These are phyloP conservation scores for Sthenelais limicola DNA, from an alignment of 2,888 invertebrate genomes.

Conservation along the genomic window DNA sequence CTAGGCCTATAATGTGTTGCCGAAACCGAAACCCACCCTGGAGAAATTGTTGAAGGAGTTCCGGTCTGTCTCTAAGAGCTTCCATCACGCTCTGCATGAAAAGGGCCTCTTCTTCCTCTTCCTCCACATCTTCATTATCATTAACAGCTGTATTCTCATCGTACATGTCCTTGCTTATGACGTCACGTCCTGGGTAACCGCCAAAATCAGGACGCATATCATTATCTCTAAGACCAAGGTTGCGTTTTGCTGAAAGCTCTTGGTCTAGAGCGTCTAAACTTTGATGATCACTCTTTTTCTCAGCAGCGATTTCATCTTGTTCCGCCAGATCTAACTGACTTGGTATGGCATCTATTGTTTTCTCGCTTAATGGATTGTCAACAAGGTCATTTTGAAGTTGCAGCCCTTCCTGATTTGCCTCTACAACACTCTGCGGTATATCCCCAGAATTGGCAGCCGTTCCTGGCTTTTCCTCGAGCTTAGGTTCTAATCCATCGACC, in stretches of 20 bases:
- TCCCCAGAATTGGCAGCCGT: neutral
- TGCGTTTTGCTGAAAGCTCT: too few relatives aligned
- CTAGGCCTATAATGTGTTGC: too few relatives aligned
- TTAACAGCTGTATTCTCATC: too few relatives aligned
- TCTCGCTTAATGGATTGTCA: neutral
- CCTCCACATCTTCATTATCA: too few relatives aligned
- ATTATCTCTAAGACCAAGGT: too few relatives aligned
- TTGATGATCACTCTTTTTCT: slow-evolving; percentile 12
- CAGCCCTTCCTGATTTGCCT: neutral
- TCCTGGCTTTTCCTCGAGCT: neutral
- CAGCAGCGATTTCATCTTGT: slow-evolving; percentile 16
- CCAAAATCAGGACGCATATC: neutral
- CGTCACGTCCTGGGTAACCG: too few relatives aligned
- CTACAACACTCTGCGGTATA: too few relatives aligned
- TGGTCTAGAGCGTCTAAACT: too few relatives aligned
- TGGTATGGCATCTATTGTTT: neutral
- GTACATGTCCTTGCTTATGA: neutral
- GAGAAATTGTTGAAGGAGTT: slow-evolving; percentile 26
- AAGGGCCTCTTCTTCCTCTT: slow-evolving; percentile 26
- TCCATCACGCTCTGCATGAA: slow-evolving; percentile 34
- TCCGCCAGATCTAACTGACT: slow-evolving; percentile 20
- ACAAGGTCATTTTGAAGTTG: neutral
- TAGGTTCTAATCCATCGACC: slow-evolving; percentile 14
- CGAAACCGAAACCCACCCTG: slow-evolving; percentile 18
- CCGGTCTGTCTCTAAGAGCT: slow-evolving; percentile 19